These are phyloP conservation scores for Eumerus sabulonum DNA, from an alignment of 2,888 invertebrate species.

Conservation along the genomic window DNA sequence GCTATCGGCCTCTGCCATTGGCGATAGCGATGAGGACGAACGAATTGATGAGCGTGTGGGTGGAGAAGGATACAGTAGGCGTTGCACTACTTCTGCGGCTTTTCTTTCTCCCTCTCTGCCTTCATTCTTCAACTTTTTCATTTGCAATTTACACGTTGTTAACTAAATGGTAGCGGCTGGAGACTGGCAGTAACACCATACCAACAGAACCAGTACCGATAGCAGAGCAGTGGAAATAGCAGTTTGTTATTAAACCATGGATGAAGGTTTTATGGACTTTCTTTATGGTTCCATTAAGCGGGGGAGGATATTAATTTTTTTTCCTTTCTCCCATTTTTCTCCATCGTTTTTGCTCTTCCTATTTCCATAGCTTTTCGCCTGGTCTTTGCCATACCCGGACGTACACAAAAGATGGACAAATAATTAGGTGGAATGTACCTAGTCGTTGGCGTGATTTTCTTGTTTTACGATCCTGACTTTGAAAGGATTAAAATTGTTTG, in stretches of 20 bases:
- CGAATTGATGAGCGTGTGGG: not conserved
- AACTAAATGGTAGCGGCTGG: constrained; percentile 44
- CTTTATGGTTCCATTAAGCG: constrained; percentile 54
- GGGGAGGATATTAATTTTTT: constrained; percentile 40
- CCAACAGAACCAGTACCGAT: too few relatives aligned
- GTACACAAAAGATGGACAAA: constrained; percentile 3
- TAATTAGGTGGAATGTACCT: constrained; percentile 6
- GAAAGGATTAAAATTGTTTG: constrained; percentile 32
- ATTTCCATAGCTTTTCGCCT: too few relatives aligned
- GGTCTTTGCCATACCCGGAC: not conserved
- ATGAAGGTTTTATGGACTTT: constrained; percentile 41
- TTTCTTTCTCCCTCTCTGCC: not conserved
- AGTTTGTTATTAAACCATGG: constrained; percentile 37
- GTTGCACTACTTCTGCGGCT: constrained; percentile 35
- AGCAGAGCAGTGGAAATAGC: too few relatives aligned
- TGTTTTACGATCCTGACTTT: constrained; percentile 29
- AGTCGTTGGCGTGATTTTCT: not conserved
- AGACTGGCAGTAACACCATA: constrained; percentile 22
- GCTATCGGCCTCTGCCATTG: not conserved
- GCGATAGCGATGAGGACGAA: constrained; percentile 41
- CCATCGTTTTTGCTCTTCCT: too few relatives aligned
- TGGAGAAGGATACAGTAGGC: not conserved
- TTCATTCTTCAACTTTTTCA: not conserved
- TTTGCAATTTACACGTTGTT: constrained; percentile 64
- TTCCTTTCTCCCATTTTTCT: too few relatives aligned